Evolutionary conservation across 2,888 invertebrate species (phyloP).

Genomic region (Cyaniris semiargus): DNA sequence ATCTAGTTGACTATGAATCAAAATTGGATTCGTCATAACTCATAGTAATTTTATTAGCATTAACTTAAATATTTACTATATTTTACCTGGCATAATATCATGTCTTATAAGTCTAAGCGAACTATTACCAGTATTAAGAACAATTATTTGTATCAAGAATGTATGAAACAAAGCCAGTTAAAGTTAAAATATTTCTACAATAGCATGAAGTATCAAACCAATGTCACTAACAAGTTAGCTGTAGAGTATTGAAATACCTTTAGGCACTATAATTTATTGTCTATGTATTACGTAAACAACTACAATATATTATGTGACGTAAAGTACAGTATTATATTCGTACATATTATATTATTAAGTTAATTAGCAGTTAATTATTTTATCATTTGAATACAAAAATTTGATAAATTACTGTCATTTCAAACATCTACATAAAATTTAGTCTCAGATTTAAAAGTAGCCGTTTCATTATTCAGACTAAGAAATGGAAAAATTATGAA

Average conservation of each 20-base stretch:
- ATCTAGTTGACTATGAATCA: neutral
- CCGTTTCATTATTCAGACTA: neutral
- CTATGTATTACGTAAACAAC: too few species aligned
- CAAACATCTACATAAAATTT: neutral
- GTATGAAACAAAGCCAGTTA: neutral
- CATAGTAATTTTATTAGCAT: neutral
- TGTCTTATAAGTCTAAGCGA: too few species aligned
- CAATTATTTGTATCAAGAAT: neutral
- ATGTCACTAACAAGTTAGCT: neutral
- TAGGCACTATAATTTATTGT: neutral
- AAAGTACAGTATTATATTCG: neutral
- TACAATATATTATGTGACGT: too few species aligned
- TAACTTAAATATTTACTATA: too few species aligned
- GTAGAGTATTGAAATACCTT: neutral
- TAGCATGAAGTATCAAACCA: neutral
- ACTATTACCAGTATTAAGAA: neutral
- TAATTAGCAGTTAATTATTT: neutral
- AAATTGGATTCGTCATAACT: neutral
- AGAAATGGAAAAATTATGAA: conserved; percentile 14
- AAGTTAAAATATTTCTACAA: neutral
- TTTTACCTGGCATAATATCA: too few species aligned
- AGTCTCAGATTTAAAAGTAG: neutral
- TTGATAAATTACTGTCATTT: neutral
- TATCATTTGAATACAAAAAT: neutral
- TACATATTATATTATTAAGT: too few species aligned